These are phyloP conservation scores for Lysiphlebus fabarum DNA, from an alignment of 1,140 invertebrate genomes.

Conservation along the genomic window DNA sequence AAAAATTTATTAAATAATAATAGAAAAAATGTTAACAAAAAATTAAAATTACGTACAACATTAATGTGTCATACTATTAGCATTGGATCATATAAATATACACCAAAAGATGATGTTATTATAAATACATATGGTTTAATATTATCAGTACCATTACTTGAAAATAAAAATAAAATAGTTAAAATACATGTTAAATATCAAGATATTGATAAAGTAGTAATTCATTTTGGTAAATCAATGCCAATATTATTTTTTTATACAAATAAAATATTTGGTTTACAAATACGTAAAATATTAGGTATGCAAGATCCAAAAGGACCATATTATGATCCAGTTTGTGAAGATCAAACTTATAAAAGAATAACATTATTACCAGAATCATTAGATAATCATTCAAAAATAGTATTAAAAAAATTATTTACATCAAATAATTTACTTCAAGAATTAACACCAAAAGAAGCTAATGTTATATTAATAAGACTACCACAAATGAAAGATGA, in stretches of 20 bases:
- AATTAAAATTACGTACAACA: constrained; percentile 44
- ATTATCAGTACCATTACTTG: constrained; percentile 64
- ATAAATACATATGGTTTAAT: constrained; percentile 65
- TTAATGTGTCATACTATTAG: constrained; percentile 71
- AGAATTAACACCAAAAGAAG: constrained; percentile 71
- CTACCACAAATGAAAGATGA: constrained; percentile 62
- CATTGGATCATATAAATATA: constrained; percentile 72
- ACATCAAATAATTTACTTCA: constrained; percentile 56
- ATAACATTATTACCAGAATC: constrained; percentile 74
- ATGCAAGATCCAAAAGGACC: constrained; percentile 51
- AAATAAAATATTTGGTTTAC: constrained; percentile 61
- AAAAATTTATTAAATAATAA: constrained; percentile 35
- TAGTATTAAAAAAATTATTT: constrained; percentile 66
- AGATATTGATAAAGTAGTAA: constrained; percentile 69
- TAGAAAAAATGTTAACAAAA: constrained; percentile 21
- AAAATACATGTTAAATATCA: constrained; percentile 62
- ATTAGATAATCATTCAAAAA: constrained; percentile 65
- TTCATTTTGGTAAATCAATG: constrained; percentile 69
- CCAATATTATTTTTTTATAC: constrained; percentile 78
- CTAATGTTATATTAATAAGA: constrained; percentile 76
- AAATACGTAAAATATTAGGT: constrained; percentile 67
- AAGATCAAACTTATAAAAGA: constrained; percentile 66
- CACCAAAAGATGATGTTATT: constrained; percentile 64
- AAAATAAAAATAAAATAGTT: constrained; percentile 57
- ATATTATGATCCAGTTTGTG: constrained; percentile 63